A percentile compares a stretch with the other conserved stretches of the same genome.
These are phyloP conservation scores for Siniperca undulata DNA, from an alignment of 2,797 vertebrate species.

Conservation along the genomic window DNA sequence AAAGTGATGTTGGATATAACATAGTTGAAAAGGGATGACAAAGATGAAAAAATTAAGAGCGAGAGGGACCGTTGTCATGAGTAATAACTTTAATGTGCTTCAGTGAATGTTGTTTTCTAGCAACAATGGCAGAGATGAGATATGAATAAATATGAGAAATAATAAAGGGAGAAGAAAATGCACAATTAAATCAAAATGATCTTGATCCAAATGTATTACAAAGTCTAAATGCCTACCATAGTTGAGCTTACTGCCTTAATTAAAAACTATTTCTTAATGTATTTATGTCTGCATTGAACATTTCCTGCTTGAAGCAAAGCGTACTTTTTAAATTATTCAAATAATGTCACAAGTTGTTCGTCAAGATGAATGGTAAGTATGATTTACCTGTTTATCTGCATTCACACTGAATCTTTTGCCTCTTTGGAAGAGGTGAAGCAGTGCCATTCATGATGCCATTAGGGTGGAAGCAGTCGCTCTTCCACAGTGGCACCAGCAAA, in stretches of 20 bases:
- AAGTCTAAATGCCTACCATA: neutral
- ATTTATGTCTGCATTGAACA: neutral
- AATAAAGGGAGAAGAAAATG: neutral
- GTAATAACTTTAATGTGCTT: neutral
- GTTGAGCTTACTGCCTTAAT: neutral
- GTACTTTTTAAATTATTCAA: neutral
- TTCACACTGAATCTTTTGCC: neutral
- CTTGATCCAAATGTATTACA: neutral
- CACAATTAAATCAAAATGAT: neutral
- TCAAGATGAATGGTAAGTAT: constrained; percentile 15
- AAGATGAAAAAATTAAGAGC: neutral
- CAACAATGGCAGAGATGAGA: neutral
- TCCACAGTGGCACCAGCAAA: constrained; percentile 10
- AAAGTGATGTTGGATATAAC: neutral
- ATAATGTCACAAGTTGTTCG: neutral
- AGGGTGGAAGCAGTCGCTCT: neutral
- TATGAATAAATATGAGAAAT: neutral
- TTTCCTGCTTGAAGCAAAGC: neutral
- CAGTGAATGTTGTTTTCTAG: neutral
- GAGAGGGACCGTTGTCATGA: neutral
- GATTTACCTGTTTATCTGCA: constrained; percentile 7
- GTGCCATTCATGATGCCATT: neutral
- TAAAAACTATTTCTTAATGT: neutral
- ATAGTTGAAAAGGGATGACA: neutral
- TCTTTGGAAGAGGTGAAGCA: neutral